A percentile compares a stretch with the other conserved stretches of the same genome.
Conservation (phyloP, 2,797 vertebrate species). For the Anniella stebbinsi region DNA sequence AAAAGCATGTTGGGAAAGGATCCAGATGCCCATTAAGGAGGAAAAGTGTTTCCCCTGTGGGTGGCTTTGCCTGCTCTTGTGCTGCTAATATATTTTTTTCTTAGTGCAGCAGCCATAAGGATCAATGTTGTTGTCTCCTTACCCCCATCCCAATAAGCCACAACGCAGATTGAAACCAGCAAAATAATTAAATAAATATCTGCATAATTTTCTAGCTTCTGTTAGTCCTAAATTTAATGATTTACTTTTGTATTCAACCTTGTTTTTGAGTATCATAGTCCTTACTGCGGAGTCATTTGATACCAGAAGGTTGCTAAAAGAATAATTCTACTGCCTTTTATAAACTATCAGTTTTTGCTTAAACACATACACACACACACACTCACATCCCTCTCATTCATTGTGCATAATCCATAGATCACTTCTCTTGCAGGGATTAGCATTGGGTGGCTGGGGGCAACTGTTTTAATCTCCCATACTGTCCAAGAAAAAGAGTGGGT, state of each 20-base stretch:
- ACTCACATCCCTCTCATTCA: not conserved
- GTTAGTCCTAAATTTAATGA: not conserved
- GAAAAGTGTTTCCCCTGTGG: constrained; percentile 25
- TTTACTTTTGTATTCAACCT: not conserved
- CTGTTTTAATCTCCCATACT: not conserved
- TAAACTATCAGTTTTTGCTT: not conserved
- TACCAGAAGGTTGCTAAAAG: constrained; percentile 20
- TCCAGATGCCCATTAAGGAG: constrained; percentile 39
- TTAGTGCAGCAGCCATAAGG: constrained; percentile 9
- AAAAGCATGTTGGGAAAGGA: constrained; percentile 45
- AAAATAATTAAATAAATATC: not conserved
- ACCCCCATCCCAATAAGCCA: constrained; percentile 1
- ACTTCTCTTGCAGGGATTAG: not conserved
- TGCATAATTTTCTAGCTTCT: not conserved
- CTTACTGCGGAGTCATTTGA: not conserved
- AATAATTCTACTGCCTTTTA: not conserved
- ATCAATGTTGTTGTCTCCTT: not conserved
- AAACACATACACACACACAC: not conserved
- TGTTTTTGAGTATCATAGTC: constrained; percentile 14
- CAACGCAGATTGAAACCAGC: constrained; percentile 26
- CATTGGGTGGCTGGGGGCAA: not conserved
- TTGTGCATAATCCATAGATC: not conserved
- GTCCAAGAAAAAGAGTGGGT: not conserved
- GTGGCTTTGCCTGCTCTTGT: constrained; percentile 24
- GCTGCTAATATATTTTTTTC: constrained; percentile 34